Base-by-base conservation (phyloP, 2,888 invertebrate species). In the Ferdinandea cuprea region DNA sequence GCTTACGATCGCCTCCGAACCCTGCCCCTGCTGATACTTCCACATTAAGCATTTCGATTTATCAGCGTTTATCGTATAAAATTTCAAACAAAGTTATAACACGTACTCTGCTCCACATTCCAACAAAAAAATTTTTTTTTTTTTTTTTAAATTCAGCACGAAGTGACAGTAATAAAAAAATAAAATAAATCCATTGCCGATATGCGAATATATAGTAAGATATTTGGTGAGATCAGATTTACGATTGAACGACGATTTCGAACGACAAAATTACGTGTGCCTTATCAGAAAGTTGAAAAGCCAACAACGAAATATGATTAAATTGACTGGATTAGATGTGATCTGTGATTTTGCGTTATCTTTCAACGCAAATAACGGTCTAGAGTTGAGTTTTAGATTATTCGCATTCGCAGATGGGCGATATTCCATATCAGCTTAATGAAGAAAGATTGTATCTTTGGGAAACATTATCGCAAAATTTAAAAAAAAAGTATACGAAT, bases 221-320 rank as follows among this genome's bases (percentile, higher is more conserved):
- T 50, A 28, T 42, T 15, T 7, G 11, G n/a, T 21, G n/a, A 59
- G 69, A 71, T 71, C 71, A 71, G 58, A 71, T 71, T 71, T 13
- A 28, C 40, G 59, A 71, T 69, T 58, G 25, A 17, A 17, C 37
- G 68, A 17, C 37, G 68, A 69, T 58, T 46, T 11, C 1, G 21
- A 32, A 21, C 9, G 3, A 44, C 7, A 44, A 44, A 44, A 17
- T 17, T 13, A 13, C 15, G 37, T 11, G 56, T 25, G 25, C 5
- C 46, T 28, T 37, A 58, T 69, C 69, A 25, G 48, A 52, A 21
- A 13, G 21, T 11, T n/a, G 21, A 52, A 40, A 4, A 35, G 19
- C 2, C 35, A 21, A n/a, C 6, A 48, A 13, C 2, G 8, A 48
- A 48, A 35, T 25, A 48, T 21, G 19, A 37, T n/a, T 11, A 3